Conservation (phyloP, 2,888 invertebrate species). For the Trichopoda pennipes region DNA sequence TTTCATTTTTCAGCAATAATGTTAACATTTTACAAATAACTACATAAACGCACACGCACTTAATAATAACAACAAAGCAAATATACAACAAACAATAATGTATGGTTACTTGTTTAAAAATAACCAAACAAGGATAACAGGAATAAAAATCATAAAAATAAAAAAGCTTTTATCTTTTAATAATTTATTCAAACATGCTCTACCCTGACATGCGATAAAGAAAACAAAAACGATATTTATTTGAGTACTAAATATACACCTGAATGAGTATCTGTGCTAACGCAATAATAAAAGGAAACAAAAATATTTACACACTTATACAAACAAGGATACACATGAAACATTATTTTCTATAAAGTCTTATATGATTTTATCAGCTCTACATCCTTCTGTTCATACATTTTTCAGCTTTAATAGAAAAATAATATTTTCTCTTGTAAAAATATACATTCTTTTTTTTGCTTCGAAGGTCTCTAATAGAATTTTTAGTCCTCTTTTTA, state of each 20-base stretch:
- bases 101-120: too few relatives aligned
- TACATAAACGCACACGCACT: too few relatives aligned
- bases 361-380: neutral
- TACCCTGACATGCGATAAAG: slow-evolving; percentile 13
- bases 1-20: slow-evolving; percentile 51
- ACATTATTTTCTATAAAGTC: slow-evolving; percentile 5
- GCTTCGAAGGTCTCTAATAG: neutral
- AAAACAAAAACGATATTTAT: slow-evolving; percentile 24
- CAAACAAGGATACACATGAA: neutral
- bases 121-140: neutral
- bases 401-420: slow-evolving; percentile 33
- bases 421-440: neutral
- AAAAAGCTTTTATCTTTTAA: slow-evolving; percentile 56
- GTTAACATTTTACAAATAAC: slow-evolving; percentile 13
- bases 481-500: too few relatives aligned
- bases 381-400: neutral
- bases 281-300: slow-evolving; percentile 14
- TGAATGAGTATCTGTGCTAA: slow-evolving; percentile 55
- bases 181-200: slow-evolving; percentile 49
- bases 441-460: neutral
- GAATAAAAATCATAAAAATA: neutral
- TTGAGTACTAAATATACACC: slow-evolving; percentile 49
- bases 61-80: slow-evolving; percentile 2
- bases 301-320: neutral
- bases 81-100: slow-evolving; percentile 1